phyloP scores from a whole-genome alignment of 2,797 vertebrate species.

The Sciurus carolinensis region DNA sequence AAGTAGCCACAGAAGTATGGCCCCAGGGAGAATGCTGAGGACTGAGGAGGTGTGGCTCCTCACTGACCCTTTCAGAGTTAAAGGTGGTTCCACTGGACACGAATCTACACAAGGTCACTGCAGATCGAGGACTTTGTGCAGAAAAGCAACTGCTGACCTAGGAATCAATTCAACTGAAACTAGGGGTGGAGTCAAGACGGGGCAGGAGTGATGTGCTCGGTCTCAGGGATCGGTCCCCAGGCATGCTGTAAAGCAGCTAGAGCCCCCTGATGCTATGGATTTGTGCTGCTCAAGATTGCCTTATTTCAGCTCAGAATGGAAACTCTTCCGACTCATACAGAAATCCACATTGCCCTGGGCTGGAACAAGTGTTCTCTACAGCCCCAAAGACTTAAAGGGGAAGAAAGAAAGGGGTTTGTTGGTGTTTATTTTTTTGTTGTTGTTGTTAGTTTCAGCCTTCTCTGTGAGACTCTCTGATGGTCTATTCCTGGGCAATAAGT shows the following conservation, averaged over 20 bases:
- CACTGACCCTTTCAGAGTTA: not conserved
- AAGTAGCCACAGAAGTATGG: not conserved
- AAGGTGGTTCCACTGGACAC: not conserved
- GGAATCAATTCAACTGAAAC: not conserved
- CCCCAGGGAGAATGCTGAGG: not conserved
- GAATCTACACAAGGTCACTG: not conserved
- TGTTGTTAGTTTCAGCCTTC: conserved; percentile 28
- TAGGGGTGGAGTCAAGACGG: not conserved
- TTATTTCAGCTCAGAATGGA: not conserved
- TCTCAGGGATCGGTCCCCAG: not conserved
- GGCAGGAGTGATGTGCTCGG: not conserved
- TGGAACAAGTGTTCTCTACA: conserved; percentile 23
- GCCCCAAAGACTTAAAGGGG: not conserved
- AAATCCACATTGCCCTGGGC: not conserved
- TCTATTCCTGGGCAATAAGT: not conserved
- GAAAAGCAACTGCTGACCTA: not conserved
- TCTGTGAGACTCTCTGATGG: not conserved
- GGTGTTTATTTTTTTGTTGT: not conserved
- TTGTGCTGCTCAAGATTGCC: not conserved
- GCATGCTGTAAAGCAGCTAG: not conserved
- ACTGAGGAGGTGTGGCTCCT: not conserved
- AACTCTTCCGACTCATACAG: conserved; percentile 29
- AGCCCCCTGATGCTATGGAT: not conserved
- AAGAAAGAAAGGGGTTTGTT: not conserved
- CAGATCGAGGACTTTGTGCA: not conserved